These are phyloP conservation scores for Amphipoea lucens DNA, from an alignment of 2,888 invertebrate species.

Conservation along the genomic window DNA sequence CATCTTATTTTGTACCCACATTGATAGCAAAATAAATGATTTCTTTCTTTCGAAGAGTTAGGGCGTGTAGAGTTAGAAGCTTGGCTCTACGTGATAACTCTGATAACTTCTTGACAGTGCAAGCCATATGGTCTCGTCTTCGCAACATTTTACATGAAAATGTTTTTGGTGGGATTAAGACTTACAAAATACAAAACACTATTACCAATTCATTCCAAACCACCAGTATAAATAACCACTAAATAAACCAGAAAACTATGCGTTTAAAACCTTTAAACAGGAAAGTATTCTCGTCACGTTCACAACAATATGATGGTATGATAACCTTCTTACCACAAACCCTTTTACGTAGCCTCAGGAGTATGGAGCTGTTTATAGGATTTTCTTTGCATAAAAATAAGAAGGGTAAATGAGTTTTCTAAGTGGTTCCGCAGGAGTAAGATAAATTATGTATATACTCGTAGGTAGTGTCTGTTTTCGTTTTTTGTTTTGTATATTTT, in stretches of 20 bases:
- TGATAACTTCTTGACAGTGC: too few species aligned
- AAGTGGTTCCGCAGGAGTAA: background rate
- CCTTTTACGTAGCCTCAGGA: constrained; percentile 40
- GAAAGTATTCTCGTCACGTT: constrained; percentile 52
- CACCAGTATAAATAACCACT: background rate
- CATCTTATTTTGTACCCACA: too few species aligned
- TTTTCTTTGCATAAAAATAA: constrained; percentile 43
- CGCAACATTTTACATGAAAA: too few species aligned
- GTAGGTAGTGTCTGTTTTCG: background rate
- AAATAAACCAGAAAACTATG: background rate
- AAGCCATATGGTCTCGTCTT: too few species aligned
- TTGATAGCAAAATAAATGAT: too few species aligned
- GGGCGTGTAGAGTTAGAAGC: too few species aligned
- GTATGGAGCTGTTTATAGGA: constrained; percentile 21
- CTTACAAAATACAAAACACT: background rate
- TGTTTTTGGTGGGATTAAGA: too few species aligned
- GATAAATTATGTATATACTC: background rate
- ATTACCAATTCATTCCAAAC: background rate
- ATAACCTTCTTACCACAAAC: constrained; percentile 51
- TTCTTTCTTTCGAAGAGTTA: too few species aligned
- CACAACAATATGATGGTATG: constrained; percentile 43
- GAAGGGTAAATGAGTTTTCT: constrained; percentile 16
- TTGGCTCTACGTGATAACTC: too few species aligned
- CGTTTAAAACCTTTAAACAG: constrained; percentile 6
- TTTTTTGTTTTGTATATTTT: background rate